These are phyloP conservation scores for Endomychus coccineus DNA, from an alignment of 2,888 invertebrate species.

Conservation along the genomic window DNA sequence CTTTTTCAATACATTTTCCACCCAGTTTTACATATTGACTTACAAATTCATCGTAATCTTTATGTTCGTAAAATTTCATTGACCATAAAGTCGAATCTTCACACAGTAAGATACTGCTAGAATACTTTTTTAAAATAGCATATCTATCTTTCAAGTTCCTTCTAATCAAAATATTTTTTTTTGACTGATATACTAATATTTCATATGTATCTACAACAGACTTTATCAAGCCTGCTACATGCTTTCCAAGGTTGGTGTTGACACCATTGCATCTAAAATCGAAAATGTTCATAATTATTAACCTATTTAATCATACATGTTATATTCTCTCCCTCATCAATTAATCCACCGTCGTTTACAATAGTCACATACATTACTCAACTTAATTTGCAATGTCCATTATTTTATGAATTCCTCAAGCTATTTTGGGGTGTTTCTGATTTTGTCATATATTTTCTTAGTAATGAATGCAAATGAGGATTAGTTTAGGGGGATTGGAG, in stretches of 20 bases:
- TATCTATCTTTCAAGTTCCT: conserved; percentile 26
- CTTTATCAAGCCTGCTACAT: conserved; percentile 45
- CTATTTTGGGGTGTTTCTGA: too few relatives aligned
- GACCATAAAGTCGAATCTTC: conserved; percentile 37
- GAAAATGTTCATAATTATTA: too few relatives aligned
- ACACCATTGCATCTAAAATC: conserved; percentile 33
- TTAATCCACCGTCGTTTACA: too few relatives aligned
- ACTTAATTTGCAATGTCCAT: too few relatives aligned
- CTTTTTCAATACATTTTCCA: neutral
- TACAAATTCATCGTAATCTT: neutral
- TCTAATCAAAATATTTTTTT: conserved; percentile 35
- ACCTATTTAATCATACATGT: too few relatives aligned
- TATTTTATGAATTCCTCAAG: too few relatives aligned
- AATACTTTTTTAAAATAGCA: conserved; percentile 26
- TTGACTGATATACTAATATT: conserved; percentile 38
- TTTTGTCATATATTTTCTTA: too few relatives aligned
- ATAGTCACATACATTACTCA: too few relatives aligned
- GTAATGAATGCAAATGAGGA: too few relatives aligned
- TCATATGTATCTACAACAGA: conserved; percentile 27
- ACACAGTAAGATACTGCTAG: conserved; percentile 32
- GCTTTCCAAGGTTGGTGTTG: conserved; percentile 38
- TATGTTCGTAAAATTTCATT: conserved; percentile 28
- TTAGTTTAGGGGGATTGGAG: too few relatives aligned
- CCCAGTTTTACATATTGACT: neutral
- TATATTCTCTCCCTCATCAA: too few relatives aligned